Percentiles rank a stretch among this genome's conserved stretches.
These are phyloP conservation scores for Thera britannica DNA, from an alignment of 2,888 invertebrate genomes.

Conservation along the genomic window DNA sequence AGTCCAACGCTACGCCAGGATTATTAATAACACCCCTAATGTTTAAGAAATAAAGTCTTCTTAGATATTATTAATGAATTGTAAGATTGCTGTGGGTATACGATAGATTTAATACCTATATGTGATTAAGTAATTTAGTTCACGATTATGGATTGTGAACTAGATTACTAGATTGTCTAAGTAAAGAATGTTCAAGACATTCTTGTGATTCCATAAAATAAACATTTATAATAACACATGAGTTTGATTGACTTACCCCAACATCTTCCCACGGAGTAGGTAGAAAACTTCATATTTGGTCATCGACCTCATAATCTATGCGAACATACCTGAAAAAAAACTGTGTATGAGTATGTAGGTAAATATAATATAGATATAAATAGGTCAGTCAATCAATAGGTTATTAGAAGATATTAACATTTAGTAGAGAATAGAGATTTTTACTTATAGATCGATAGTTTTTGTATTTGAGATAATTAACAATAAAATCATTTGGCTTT, in stretches of 20 bases:
- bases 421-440: no score
- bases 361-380: no score
- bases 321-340: constrained; percentile 39
- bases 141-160: constrained; percentile 77
- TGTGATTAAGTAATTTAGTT: constrained; percentile 65
- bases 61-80: constrained; percentile 38
- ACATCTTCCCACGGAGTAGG: neutral
- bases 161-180: constrained; percentile 63
- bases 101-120: constrained; percentile 52
- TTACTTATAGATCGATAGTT: no score
- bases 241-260: constrained; percentile 34
- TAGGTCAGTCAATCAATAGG: no score
- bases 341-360: neutral
- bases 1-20: no score
- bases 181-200: constrained; percentile 53
- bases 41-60: constrained; percentile 32
- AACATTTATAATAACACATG: constrained; percentile 46
- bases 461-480: no score
- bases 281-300: neutral
- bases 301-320: neutral
- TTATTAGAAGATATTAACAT: no score
- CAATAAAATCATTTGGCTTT: no score
- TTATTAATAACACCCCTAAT: no score
- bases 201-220: constrained; percentile 56
- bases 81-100: constrained; percentile 45